Base-by-base conservation (phyloP, 2,113 vertebrate species). In the Odocoileus virginianus region DNA sequence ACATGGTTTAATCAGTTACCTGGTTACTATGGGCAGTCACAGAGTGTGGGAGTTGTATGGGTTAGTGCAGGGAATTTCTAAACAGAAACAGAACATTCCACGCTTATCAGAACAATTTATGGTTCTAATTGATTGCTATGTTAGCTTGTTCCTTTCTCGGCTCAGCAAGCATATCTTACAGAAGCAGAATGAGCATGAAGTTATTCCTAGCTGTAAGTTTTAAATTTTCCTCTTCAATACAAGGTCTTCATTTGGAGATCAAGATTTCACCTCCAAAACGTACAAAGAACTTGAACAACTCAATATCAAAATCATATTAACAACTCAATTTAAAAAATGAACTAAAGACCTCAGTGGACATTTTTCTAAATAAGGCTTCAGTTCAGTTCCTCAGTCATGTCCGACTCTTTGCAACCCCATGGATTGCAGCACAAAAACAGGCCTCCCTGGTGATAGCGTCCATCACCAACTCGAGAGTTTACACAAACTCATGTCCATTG, bases 381-480 rank as follows among this genome's bases (percentile, higher is more conserved):
- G 30, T 64, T 64, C 61, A n/a, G 60, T 33, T 61, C 14, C 30
- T 61, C 60, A 61, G 6, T 61, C 1, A 6, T 61, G 28, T 61
- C 60, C 0, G 3, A 33, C 60, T 61, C 28, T 61, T 30, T 61
- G 60, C 0, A 6, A 61, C 28, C 28, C 28, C 28, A 16, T 16
- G 14, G 2, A 61, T 28, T 0, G 0, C 60, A 61, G 60, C 28
- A 61, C 45, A 8, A 45, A 45, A 45, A 45, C 60, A 61, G 60
- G 60, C 60, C 60, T 61, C 3, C 28, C 28, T 61, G 12, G 47
- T 50, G 47, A 50, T 50, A 1, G 47, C 47, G 3, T 61, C 60
- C 14, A 16, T 61, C 28, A 61, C 14, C 60, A n/a, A n/a, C 8
- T 67, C 64, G 0, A 0, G n/a, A 67, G 9, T 19, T 19, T n/a